These are phyloP conservation scores for Trachurus trachurus DNA, from an alignment of 2,797 vertebrate species.

Conservation along the genomic window DNA sequence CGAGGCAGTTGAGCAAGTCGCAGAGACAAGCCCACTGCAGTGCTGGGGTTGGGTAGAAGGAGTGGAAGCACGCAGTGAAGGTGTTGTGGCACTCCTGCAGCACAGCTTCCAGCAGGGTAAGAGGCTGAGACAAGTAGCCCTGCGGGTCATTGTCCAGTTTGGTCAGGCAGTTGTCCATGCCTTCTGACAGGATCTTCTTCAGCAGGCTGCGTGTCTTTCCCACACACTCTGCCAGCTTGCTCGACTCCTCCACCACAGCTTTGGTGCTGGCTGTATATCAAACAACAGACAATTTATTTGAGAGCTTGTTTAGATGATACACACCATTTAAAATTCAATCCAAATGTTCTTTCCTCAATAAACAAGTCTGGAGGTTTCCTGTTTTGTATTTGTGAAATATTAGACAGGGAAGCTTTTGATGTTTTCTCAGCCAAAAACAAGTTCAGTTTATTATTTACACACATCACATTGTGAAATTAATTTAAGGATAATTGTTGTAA, in stretches of 20 bases:
- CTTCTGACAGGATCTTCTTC: constrained; percentile 98
- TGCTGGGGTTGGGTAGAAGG: constrained; percentile 97
- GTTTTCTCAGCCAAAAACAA: neutral
- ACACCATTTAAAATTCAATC: neutral
- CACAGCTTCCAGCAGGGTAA: constrained; percentile 96
- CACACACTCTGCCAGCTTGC: constrained; percentile 97
- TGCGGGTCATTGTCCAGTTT: constrained; percentile 98
- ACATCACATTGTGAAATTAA: neutral
- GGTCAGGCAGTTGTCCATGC: constrained; percentile 97
- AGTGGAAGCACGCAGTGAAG: constrained; percentile 98
- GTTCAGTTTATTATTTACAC: too few species aligned
- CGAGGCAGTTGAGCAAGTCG: constrained; percentile 97
- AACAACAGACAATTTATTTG: constrained; percentile 25
- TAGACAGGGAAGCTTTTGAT: neutral
- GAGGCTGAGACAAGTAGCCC: constrained; percentile 96
- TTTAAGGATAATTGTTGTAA: neutral
- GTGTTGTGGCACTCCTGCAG: constrained; percentile 99
- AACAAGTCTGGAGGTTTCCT: neutral
- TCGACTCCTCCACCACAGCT: constrained; percentile 98
- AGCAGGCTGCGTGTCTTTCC: constrained; percentile 97
- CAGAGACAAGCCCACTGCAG: constrained; percentile 99
- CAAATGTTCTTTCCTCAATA: neutral
- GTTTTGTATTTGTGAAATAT: neutral
- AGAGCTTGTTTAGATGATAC: neutral
- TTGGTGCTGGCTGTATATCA: constrained; percentile 91